These are phyloP conservation scores for Galeopterus variegatus DNA, from an alignment of 2,113 vertebrate species.

Conservation along the genomic window DNA sequence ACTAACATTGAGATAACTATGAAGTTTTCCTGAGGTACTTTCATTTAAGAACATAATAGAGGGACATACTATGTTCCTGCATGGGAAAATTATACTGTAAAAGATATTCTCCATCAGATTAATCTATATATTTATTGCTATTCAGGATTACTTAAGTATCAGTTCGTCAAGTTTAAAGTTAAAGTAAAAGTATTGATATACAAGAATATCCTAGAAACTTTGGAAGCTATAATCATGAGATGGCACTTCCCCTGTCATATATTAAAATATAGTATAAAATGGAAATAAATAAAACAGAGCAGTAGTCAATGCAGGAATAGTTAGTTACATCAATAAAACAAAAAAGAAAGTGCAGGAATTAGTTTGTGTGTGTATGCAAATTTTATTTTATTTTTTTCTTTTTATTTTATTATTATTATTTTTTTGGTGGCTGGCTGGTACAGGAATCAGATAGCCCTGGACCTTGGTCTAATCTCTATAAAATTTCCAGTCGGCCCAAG, in stretches of 20 bases:
- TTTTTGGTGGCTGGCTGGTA: too few species aligned
- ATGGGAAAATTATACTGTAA: not conserved
- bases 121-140: not conserved
- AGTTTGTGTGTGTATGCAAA: not conserved
- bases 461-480: too few species aligned
- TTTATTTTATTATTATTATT: too few species aligned
- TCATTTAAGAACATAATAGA: not conserved
- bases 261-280: not conserved
- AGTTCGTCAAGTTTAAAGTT: slow-evolving; percentile 24
- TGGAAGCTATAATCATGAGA: slow-evolving; percentile 3
- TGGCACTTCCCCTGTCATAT: not conserved
- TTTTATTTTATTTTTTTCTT: too few species aligned
- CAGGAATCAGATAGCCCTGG: too few species aligned
- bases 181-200: not conserved
- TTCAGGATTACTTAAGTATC: not conserved
- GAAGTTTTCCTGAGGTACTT: not conserved
- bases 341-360: not conserved
- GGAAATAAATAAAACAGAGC: not conserved
- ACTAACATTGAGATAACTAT: not conserved
- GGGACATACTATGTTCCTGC: not conserved
- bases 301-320: not conserved
- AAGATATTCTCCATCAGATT: not conserved
- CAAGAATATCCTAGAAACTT: not conserved
- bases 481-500: too few species aligned
- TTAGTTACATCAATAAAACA: not conserved